These are phyloP conservation scores for Philhelius pedissequus DNA, from an alignment of 2,888 invertebrate genomes.

Conservation along the genomic window DNA sequence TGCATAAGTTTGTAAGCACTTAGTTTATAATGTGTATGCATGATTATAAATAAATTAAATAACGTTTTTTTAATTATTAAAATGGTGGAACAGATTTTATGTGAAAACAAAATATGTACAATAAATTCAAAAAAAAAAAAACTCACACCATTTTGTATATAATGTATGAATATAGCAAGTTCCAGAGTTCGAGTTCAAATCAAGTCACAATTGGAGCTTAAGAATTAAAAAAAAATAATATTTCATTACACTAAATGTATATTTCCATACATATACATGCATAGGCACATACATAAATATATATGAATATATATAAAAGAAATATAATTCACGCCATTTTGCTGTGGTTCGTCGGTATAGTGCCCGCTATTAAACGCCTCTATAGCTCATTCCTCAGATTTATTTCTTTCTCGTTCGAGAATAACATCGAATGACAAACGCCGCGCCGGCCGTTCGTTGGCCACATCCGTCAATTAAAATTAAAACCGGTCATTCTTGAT, in stretches of 20 bases:
- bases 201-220: conserved; percentile 20
- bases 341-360: conserved; percentile 38
- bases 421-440: conserved; percentile 12
- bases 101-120: conserved; percentile 1
- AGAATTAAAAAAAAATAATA: conserved; percentile 43
- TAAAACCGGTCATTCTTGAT: conserved; percentile 32
- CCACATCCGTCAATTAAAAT: conserved; percentile 13
- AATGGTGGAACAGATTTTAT: conserved; percentile 20
- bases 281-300: not conserved
- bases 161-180: not conserved
- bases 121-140: conserved; percentile 30
- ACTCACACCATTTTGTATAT: not conserved
- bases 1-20: not conserved
- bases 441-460: not conserved
- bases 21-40: not conserved
- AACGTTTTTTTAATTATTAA: not conserved
- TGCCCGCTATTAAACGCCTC: conserved; percentile 55
- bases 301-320: not conserved
- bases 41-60: not conserved
- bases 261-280: not conserved
- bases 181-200: conserved; percentile 22
- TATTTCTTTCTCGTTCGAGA: conserved; percentile 56
- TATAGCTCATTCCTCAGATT: conserved; percentile 50
- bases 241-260: conserved; percentile 19
- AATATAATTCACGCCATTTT: conserved; percentile 55